phyloP scores from a whole-genome alignment of 2,888 invertebrate species.

The Heliconius aoede region DNA sequence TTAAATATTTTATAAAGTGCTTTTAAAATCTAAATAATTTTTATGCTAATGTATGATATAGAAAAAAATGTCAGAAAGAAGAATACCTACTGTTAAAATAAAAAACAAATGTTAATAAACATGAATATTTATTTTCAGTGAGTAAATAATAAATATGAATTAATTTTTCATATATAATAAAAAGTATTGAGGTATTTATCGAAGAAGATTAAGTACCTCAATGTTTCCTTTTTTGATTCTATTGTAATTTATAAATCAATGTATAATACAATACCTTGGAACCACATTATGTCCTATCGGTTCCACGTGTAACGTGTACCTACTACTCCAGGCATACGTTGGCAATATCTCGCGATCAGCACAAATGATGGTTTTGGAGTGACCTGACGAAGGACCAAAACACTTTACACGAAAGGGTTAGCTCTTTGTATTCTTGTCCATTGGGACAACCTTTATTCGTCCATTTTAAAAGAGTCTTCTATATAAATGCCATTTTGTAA shows the following conservation, averaged over 20 bases:
- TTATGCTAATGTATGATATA: no score
- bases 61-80: no score
- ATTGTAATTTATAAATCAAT: background rate
- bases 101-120: background rate
- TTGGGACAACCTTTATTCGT: background rate
- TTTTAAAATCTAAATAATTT: no score
- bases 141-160: background rate
- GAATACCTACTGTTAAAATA: background rate
- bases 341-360: slow-evolving; percentile 20
- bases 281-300: background rate
- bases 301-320: background rate
- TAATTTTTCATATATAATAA: background rate
- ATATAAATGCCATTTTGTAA: slow-evolving; percentile 5
- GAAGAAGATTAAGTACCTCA: no score
- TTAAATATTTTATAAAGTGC: no score
- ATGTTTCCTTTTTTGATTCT: background rate
- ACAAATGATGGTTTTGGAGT: slow-evolving; percentile 16
- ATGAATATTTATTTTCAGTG: no score
- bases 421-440: slow-evolving; percentile 25
- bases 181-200: background rate
- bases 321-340: no score
- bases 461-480: slow-evolving; percentile 12
- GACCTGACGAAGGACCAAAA: slow-evolving; percentile 34
- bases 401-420: slow-evolving; percentile 20
- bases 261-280: background rate